Evolutionary conservation across 2,888 invertebrate genomes (phyloP).

Genomic region (Scaptomyza tumidula): DNA sequence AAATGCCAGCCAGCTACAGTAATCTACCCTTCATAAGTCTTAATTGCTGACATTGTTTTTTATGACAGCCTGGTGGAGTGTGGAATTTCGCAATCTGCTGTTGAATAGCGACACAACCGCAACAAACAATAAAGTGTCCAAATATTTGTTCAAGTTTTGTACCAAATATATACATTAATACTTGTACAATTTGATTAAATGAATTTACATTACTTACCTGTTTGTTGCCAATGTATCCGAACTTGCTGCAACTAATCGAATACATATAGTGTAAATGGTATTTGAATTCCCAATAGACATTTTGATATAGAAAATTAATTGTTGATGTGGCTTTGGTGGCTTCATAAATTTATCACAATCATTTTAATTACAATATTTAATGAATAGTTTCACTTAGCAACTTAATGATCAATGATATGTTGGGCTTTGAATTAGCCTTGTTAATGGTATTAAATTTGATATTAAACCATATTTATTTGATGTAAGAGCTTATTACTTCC

Average conservation of each 20-base stretch:
- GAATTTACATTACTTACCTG: constrained; percentile 44
- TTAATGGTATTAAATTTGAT: constrained; percentile 48
- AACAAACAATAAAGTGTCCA: constrained; percentile 52
- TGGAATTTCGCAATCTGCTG: constrained; percentile 25
- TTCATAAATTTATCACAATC: constrained; percentile 3
- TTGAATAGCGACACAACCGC: constrained; percentile 57
- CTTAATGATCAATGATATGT: constrained; percentile 29
- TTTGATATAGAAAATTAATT: background rate
- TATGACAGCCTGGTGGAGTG: constrained; percentile 9
- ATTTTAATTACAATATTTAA: constrained; percentile 19
- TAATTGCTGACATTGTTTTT: background rate
- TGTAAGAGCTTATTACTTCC: constrained; percentile 36
- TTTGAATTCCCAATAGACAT: background rate
- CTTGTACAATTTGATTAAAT: constrained; percentile 53
- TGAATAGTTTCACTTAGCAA: constrained; percentile 23
- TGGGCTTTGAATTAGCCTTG: constrained; percentile 52
- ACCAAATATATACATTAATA: constrained; percentile 30
- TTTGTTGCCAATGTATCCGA: constrained; percentile 2
- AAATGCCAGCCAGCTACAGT: too few relatives aligned
- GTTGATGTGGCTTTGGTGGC: background rate
- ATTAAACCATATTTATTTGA: constrained; percentile 27
- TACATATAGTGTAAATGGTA: background rate
- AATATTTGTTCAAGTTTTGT: constrained; percentile 63
- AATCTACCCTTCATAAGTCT: background rate
- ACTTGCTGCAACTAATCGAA: constrained; percentile 2